Evolutionary conservation across 2,888 invertebrate genomes (phyloP), one percentile per base, ranked within the genome.

Genomic region (Drosophila melanosoma): DNA sequence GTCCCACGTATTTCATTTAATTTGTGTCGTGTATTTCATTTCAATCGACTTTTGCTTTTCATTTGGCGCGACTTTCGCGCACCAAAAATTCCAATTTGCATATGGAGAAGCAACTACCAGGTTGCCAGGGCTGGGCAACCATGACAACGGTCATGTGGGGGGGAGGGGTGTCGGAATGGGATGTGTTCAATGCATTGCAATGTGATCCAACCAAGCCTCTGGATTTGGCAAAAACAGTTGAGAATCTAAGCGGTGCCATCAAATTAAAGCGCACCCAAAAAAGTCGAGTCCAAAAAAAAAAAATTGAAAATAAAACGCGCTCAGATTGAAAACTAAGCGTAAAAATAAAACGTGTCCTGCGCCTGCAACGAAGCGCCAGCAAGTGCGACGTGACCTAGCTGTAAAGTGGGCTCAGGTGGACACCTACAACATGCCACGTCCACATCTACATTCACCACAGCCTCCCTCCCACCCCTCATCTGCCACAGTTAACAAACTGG

Each of bases 1-100:
- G 87, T 89, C 87, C 88, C 85, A 86, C 85, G 89, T 89, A 89
- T 89, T 77, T 75, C 89, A 79, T 85, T 87, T 82, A 87, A 85
- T 84, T 84, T 83, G 74, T 87, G 81, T 67, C 87, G 82, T 85
- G 82, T 82, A 89, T 86, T 87, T 89, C 74, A 87, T 89, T 87
- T 86, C 82, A 89, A 89, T 89, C 85, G 80, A 70, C 69, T 76
- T 75, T 86, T 71, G 89, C 76, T 79, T 88, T 88, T 80, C 81
- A 86, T 78, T 81, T 79, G 81, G 65, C 72, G 79, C 76, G 87
- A 87, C 84, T 89, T 84, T 84, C 82, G 87, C 89, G 71, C 68
- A 69, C 61, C 53, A 59, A 74, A 66, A 62, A 69, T 40, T 74
- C 62, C 77, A 74, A 84, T 88, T 84, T 84, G 89, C 89, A 88